Evolutionary conservation across 1,140 invertebrate genomes (phyloP).

Genomic region (Zaprionus capensis): DNA sequence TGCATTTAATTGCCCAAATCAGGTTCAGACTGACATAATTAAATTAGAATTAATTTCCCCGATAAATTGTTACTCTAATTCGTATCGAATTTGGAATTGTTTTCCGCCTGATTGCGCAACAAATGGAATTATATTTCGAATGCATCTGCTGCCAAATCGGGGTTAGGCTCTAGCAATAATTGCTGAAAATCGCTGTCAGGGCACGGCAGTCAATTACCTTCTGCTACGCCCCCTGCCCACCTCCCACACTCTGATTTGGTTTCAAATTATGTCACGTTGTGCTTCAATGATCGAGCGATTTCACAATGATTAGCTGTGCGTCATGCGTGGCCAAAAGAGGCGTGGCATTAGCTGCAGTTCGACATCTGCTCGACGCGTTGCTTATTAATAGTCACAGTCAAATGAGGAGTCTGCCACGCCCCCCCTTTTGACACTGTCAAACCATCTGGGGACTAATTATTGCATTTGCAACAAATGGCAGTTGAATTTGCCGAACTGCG

Average conservation of each 20-base stretch:
- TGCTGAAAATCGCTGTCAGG: conserved; percentile 14
- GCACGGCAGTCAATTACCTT: conserved; percentile 31
- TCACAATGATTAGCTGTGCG: conserved; percentile 78
- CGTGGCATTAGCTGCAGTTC: conserved; percentile 30
- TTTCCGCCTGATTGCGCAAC: conserved; percentile 25
- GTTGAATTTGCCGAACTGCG: conserved; percentile 7
- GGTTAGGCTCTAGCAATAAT: conserved; percentile 29
- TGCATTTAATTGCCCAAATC: conserved; percentile 26
- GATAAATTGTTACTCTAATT: conserved; percentile 17
- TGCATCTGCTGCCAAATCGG: conserved; percentile 22
- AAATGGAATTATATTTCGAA: conserved; percentile 7
- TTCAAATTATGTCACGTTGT: conserved; percentile 76
- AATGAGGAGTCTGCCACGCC: conserved; percentile 3
- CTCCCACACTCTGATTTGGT: neutral
- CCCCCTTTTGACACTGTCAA: neutral
- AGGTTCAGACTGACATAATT: conserved; percentile 24
- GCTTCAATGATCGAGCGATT: conserved; percentile 72
- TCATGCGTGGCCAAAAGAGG: conserved; percentile 64
- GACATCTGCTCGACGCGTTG: conserved; percentile 43
- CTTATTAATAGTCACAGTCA: conserved; percentile 41
- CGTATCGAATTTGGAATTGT: conserved; percentile 10
- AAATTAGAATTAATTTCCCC: conserved; percentile 21
- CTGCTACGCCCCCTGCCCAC: neutral
- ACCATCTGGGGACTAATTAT: conserved; percentile 25
- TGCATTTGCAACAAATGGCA: conserved; percentile 33